phyloP scores from a whole-genome alignment of 2,797 vertebrate genomes.

The Leuciscus waleckii region DNA sequence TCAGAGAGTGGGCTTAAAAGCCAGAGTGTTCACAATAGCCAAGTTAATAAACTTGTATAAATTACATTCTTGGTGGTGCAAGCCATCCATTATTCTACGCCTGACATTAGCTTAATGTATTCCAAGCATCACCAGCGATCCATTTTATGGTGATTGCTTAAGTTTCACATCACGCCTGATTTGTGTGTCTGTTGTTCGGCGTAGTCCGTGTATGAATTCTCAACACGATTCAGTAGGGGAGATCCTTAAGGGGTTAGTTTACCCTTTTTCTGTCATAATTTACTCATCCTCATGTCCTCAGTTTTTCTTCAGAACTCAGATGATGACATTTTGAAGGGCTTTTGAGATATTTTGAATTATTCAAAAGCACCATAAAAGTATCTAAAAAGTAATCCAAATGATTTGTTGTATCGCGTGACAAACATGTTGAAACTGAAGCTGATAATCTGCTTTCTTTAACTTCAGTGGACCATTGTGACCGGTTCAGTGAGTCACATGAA shows the following conservation, averaged over 20 bases:
- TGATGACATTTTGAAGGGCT: not conserved
- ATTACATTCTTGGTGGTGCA: conserved; percentile 44
- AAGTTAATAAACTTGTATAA: conserved; percentile 53
- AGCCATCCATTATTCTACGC: conserved; percentile 43
- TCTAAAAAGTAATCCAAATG: not conserved
- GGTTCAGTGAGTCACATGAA: not conserved
- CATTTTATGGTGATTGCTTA: conserved; percentile 42
- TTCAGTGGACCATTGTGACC: not conserved
- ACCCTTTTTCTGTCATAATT: conserved; percentile 10
- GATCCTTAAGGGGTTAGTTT: conserved; percentile 11
- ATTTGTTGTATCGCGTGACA: not conserved
- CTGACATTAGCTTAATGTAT: conserved; percentile 52
- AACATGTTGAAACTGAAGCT: not conserved
- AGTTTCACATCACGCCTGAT: conserved; percentile 44
- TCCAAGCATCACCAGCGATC: conserved; percentile 41
- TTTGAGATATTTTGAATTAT: not conserved
- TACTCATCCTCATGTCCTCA: conserved; percentile 1
- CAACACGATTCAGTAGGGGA: not conserved
- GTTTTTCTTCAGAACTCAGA: not conserved
- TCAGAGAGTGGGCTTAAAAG: conserved; percentile 38
- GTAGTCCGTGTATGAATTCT: conserved; percentile 13
- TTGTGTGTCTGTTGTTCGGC: conserved; percentile 35
- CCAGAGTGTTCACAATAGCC: conserved; percentile 33
- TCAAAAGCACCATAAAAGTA: not conserved
- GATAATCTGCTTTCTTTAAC: not conserved